Base-by-base conservation (phyloP, 2,888 invertebrate species). In the Didymodactylos carnosus region DNA sequence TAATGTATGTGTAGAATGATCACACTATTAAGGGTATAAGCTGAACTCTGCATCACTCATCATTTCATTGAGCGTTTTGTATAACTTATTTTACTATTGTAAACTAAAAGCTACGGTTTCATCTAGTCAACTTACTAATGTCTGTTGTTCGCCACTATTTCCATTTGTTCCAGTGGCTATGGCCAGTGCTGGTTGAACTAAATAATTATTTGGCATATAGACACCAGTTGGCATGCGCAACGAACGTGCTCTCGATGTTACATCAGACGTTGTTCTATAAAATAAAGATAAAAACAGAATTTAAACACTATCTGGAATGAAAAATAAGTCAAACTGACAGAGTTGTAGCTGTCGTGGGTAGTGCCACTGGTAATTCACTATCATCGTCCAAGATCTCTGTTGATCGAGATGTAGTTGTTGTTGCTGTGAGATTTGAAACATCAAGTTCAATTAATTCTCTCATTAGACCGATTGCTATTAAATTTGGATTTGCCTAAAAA, bases 401-500 rank as follows among this genome's bases (percentile, higher is more conserved):
- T 27, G 46, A 19, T 39, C 39, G 25, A n/a, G n/a, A n/a, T n/a
- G n/a, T n/a, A n/a, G n/a, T n/a, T 29, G 71, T 74, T 27, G 43
- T 53, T 27, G 27, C 8, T 62, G 53, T 23, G 43, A 98, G 85
- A 70, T 92, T 85, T 0, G 92, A 90, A 79, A 98, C 93, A 84
- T 97, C 95, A 88, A 98, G 89, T 85, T 99, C 98, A 81, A 97
- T 94, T 16, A 98, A 89, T 84, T 98, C 98, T 75, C 94, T 88
- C 0, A 93, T 91, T 69, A 95, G 98, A 10, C 95, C 92, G 78
- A 98, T 87, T 0, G 94, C 91, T 78, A 98, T 88, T 69, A 79
- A 79, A 76, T 80, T 81, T 72, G 78, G 77, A 76, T 82, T 82
- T 29, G 80, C 81, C 82, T 82, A 78, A 23, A 77, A 76, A 75